Base-by-base conservation (phyloP, 2,797 vertebrate species). In the Parotocinclus haroldoi region DNA sequence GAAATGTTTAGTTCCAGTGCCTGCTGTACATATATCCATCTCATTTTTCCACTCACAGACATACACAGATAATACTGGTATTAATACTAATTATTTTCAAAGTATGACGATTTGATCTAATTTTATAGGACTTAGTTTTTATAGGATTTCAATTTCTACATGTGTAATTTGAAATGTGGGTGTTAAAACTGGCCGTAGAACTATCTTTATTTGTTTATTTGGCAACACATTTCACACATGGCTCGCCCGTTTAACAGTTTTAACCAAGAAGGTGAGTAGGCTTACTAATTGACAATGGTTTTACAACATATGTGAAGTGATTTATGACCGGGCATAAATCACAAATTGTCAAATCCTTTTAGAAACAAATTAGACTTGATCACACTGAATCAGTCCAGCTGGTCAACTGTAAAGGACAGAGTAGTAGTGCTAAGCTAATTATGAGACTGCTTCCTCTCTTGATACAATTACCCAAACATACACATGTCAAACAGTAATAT, bases 291-390 rank as follows among this genome's bases (percentile, higher is more conserved):
- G 36, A 62, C 52, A 18, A 45, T 36, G 27, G 7, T 59, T 49
- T 46, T 37, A 48, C 10, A 42, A 56, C 42, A 37, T 46, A 58
- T 55, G 7, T 11, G 27, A 39, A 51, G 57, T 58, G 56, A 58
- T 58, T 65, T 44, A 69, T 10, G 62, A 74, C 63, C 27, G 18
- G 55, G 18, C 57, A 64, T 46, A 49, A 65, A 60, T 36, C 57
- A 60, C 60, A 68, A 48, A 62, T 55, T 50, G 64, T 62, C 53
- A 66, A 60, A 66, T 66, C 37, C 14, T 52, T 67, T 69, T 63
- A 42, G 44, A 17, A 44, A n/a, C 11, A 52, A 18, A 69, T 69
- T 56, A 50, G 59, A 57, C 52, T 14, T 16, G 58, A 56, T 62
- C 52, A 27, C 50, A 19, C 14, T 8, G 9, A n/a, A 7, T 13